Conservation (phyloP, 2,113 vertebrate species). For the Gobiocypris rarus region DNA sequence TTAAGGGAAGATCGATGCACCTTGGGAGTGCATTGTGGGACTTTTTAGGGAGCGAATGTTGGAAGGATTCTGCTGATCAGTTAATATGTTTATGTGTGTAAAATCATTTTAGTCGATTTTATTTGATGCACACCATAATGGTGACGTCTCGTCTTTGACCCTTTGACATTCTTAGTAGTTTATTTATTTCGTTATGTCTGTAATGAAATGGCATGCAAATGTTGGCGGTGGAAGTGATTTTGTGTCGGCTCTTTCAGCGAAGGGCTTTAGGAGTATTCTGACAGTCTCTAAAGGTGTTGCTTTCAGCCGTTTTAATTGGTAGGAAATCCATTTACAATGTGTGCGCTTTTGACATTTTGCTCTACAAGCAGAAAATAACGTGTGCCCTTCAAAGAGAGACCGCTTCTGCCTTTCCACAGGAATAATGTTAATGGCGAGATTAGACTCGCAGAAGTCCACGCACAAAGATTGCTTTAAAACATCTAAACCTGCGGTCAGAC, state of each 20-base stretch:
- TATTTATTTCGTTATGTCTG: neutral
- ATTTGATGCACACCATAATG: neutral
- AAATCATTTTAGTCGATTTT: neutral
- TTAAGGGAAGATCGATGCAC: too few relatives aligned
- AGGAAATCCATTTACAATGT: conserved; percentile 28
- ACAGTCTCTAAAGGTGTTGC: conserved; percentile 32
- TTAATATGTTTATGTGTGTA: neutral
- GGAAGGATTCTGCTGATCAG: too few relatives aligned
- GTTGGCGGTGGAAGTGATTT: neutral
- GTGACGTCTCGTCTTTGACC: neutral
- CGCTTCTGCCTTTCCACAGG: neutral
- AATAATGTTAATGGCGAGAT: conserved; percentile 13
- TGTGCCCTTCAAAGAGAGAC: conserved; percentile 17
- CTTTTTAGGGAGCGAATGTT: too few relatives aligned
- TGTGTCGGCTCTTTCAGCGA: neutral
- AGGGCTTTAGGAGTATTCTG: conserved; percentile 7
- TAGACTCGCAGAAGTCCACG: neutral
- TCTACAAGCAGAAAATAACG: conserved; percentile 15
- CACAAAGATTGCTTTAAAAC: neutral
- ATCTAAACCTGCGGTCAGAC: neutral
- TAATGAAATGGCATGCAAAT: conserved; percentile 16
- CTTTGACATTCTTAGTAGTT: too few relatives aligned
- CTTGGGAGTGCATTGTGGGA: too few relatives aligned
- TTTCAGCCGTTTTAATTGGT: conserved; percentile 41
- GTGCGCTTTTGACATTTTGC: neutral